Base-by-base conservation (phyloP, 2,113 vertebrate genomes). In the Diphyllodes magnificus region DNA sequence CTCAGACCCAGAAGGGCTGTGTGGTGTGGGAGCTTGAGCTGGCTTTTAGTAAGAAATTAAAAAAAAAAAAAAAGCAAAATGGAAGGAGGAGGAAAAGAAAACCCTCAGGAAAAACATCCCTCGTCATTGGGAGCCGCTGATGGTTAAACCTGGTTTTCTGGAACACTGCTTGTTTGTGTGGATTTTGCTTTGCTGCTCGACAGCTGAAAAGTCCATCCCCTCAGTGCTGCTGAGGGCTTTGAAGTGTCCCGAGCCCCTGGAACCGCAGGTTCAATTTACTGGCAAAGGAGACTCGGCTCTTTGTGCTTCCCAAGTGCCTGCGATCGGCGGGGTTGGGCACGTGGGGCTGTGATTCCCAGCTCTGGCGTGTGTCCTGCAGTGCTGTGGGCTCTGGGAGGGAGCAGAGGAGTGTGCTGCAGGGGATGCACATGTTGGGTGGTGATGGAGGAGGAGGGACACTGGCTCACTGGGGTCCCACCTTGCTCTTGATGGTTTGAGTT, bases 131-230 rank as follows among this genome's bases (percentile, higher is more conserved):
- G 92, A 94, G 86, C 66, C 2, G 60, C 92, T 96, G 96, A 93
- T 93, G 93, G 94, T 82, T 89, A 88, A 95, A 95, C 86, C 93
- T 82, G 82, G 83, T 24, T 87, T 60, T 77, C 69, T 95, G 95
- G 93, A 95, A 94, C 95, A 96, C 91, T 95, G 83, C 82, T 81
- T 90, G 44, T 95, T 97, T 97, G 93, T 97, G 95, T 87, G 86
- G 89, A 57, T 86, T 90, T 84, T 15, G 24, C 94, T 83, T 33
- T 33, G 73, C 77, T 80, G 63, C 91, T 95, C 24, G 0, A 47
- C 81, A 90, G 87, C 78, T 9, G 54, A 92, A 75, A 78, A 92
- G 66, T 60, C 61, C 83, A 71, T 96, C 92, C 92, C 63, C 82
- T 73, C 77, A 30, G 54, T 42, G 64, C 82, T 53, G 65, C 92